These are phyloP conservation scores for Frankliniella fusca DNA, from an alignment of 2,888 invertebrate genomes.

Conservation along the genomic window DNA sequence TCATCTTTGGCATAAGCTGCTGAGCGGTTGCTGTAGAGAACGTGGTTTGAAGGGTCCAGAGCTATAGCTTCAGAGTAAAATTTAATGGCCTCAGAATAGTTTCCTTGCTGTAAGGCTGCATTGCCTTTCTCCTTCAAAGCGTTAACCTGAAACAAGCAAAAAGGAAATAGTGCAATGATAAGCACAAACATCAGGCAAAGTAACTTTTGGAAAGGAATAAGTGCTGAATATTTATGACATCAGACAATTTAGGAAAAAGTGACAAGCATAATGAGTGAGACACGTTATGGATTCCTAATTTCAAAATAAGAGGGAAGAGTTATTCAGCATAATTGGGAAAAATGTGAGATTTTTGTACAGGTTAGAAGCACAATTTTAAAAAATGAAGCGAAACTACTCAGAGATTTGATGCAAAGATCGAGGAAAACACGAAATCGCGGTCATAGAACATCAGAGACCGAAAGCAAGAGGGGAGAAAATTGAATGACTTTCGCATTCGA, in stretches of 20 bases:
- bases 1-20: slow-evolving; percentile 82
- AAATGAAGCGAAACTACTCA: too few relatives aligned
- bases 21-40: slow-evolving; percentile 86
- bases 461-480: too few relatives aligned
- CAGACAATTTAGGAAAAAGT: too few relatives aligned
- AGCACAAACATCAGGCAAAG: neutral
- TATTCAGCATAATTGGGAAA: too few relatives aligned
- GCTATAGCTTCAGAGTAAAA: slow-evolving; percentile 77
- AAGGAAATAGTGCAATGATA: slow-evolving; percentile 30
- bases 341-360: too few relatives aligned
- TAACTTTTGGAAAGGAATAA: too few relatives aligned
- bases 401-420: too few relatives aligned
- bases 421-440: neutral
- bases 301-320: too few relatives aligned
- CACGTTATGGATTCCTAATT: neutral
- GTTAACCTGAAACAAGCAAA: slow-evolving; percentile 61
- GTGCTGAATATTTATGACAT: too few relatives aligned
- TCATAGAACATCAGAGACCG: neutral
- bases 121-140: slow-evolving; percentile 84
- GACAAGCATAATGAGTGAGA: neutral
- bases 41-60: slow-evolving; percentile 76
- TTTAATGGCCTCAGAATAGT: slow-evolving; percentile 73
- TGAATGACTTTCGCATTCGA: too few relatives aligned
- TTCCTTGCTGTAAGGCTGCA: slow-evolving; percentile 70
- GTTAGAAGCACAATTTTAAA: too few relatives aligned